Base-by-base conservation (phyloP, 30 jellyfish, hydroid and myxozoan genomes). In the Turritopsis dohrnii region DNA sequence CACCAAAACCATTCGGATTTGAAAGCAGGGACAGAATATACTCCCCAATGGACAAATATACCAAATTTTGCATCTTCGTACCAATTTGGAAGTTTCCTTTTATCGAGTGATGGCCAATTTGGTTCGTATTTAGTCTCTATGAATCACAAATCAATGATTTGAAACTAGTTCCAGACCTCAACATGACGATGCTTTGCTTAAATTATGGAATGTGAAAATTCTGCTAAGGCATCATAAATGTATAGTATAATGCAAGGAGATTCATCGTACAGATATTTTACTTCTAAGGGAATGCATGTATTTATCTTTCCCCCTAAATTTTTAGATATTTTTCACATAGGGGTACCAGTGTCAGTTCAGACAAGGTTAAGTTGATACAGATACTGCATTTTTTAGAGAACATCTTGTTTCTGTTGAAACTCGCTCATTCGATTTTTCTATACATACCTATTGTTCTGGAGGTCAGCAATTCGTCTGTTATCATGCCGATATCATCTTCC, bases 1-100 rank as follows among this genome's bases (percentile, higher is more conserved):
- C 98, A 92, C 98, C 98, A 92, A 69, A 87, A 88, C 98, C 98
- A 92, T 85, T 92, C 98, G 1, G 96, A 94, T 84, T 94, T 94
- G 79, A 76, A 94, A 1, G 99, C 92, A 28, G 99, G 96, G 7
- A 94, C 99, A 25, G 99, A 89, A 73, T 89, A 94, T 27, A 94
- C 96, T n/a, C 99, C 99, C 99, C 99, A 94, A 72, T 94, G 99
- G 60, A 94, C 81, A 83, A 94, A 94, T 25, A 94, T 86, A 28
- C 99, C 99, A 87, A 94, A 81, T 54, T 94, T 94, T 7, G 99
- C 97, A 27, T 94, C 96, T 75, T 94, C 99, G 72, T 89, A 94
- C 99, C 99, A 94, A 26, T 52, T 79, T 1, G 99, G 99, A 20
- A 81, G 85, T 18, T 79, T 74, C 41, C 94, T 83, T 77, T 75